phyloP scores from a whole-genome alignment of 1,140 invertebrate genomes.

The Apis florea region DNA sequence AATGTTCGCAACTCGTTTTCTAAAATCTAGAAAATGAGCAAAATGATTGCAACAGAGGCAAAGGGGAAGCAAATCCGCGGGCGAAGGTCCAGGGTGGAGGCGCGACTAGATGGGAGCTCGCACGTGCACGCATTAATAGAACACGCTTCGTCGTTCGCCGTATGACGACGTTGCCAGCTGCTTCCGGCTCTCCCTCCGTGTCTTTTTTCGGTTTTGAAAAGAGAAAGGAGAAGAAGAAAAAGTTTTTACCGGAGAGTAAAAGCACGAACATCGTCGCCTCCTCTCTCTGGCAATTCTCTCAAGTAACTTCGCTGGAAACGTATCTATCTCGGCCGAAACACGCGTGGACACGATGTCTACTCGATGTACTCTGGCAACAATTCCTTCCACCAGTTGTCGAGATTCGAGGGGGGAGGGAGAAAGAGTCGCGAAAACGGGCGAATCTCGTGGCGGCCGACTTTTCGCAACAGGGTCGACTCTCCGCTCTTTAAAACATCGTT shows the following conservation, averaged over 20 bases:
- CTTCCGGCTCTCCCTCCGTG: neutral
- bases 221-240: slow-evolving; percentile 41
- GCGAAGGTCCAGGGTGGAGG: neutral
- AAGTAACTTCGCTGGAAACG: slow-evolving; percentile 74
- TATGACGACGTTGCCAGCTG: slow-evolving; percentile 1
- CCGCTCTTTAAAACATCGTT: slow-evolving; percentile 42
- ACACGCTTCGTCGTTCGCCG: slow-evolving; percentile 50
- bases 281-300: slow-evolving; percentile 62
- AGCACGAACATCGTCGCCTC: slow-evolving; percentile 58
- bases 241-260: slow-evolving; percentile 63
- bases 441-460: slow-evolving; percentile 56
- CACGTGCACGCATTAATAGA: slow-evolving; percentile 71
- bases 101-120: slow-evolving; percentile 49
- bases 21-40: neutral
- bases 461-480: slow-evolving; percentile 29
- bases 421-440: slow-evolving; percentile 64
- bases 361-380: slow-evolving; percentile 53
- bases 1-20: neutral
- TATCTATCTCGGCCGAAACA: slow-evolving; percentile 70
- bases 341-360: slow-evolving; percentile 45
- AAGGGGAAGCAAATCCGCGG: slow-evolving; percentile 6
- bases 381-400: slow-evolving; percentile 34
- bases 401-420: slow-evolving; percentile 59
- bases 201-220: slow-evolving; percentile 53
- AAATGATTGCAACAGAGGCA: neutral